Evolutionary conservation across 2,113 vertebrate genomes (phyloP).

Genomic region (Eolophus roseicapilla): DNA sequence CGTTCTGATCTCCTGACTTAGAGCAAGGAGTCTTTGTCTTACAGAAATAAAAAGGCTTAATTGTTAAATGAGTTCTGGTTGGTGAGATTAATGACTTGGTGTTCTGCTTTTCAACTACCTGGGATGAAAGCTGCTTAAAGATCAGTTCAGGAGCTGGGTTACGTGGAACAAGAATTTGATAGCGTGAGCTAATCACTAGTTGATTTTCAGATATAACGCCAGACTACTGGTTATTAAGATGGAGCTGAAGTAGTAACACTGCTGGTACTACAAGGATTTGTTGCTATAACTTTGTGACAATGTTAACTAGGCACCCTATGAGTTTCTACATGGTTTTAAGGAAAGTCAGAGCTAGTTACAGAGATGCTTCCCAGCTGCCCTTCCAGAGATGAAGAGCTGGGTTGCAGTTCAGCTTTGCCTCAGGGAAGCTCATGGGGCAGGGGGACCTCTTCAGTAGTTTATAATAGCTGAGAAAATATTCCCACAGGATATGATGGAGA

Average conservation of each 20-base stretch:
- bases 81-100: not conserved
- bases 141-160: not conserved
- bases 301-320: not conserved
- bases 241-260: not conserved
- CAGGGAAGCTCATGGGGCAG: not conserved
- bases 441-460: not conserved
- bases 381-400: not conserved
- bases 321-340: not conserved
- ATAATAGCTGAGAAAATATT: not conserved
- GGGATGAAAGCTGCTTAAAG: not conserved
- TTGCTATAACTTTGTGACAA: not conserved
- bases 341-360: not conserved
- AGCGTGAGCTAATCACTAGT: not conserved
- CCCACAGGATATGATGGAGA: not conserved
- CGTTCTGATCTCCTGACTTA: not conserved
- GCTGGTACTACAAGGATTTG: not conserved
- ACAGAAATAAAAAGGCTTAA: not conserved
- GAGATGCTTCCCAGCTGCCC: not conserved
- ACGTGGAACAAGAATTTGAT: not conserved
- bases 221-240: not conserved
- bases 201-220: not conserved
- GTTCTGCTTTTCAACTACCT: not conserved
- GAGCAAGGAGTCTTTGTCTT: not conserved
- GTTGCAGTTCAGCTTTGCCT: not conserved
- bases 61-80: not conserved